A percentile compares a stretch with the other conserved stretches of the same genome.
Evolutionary conservation across 2,113 vertebrate genomes (phyloP).

Genomic region (Pituophis catenifer): DNA sequence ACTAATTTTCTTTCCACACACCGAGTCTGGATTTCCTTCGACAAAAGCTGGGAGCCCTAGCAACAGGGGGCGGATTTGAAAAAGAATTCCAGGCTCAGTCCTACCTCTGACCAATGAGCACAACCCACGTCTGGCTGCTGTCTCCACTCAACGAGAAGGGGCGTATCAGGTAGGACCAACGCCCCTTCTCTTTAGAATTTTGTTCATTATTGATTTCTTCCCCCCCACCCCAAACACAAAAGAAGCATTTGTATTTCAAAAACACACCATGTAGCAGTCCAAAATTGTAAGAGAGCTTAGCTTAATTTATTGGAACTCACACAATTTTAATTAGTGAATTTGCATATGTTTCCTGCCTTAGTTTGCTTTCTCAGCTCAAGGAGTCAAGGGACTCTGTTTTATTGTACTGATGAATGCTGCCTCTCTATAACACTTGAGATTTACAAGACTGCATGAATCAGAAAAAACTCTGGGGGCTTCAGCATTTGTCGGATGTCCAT

Average conservation of each 20-base stretch:
- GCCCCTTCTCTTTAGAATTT: background rate
- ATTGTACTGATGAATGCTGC: conserved; percentile 19
- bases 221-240: conserved; percentile 21
- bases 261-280: conserved; percentile 20
- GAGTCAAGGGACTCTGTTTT: conserved; percentile 36
- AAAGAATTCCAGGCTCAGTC: too few species aligned
- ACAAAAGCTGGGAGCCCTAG: too few species aligned
- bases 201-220: background rate
- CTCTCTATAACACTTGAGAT: conserved; percentile 1
- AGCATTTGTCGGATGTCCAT: background rate
- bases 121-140: too few species aligned
- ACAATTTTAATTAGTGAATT: conserved; percentile 58
- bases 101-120: too few species aligned
- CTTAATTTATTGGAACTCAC: conserved; percentile 53
- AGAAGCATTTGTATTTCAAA: conserved; percentile 44
- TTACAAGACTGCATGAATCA: conserved; percentile 32
- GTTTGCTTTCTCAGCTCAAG: conserved; percentile 34
- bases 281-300: conserved; percentile 36
- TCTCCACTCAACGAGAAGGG: too few species aligned
- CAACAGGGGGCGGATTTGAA: too few species aligned
- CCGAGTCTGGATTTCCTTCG: too few species aligned
- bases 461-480: conserved; percentile 23
- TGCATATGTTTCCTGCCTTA: conserved; percentile 43
- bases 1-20: too few species aligned
- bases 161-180: too few species aligned